Conservation (phyloP, 2,797 vertebrate genomes). For the Okamejei kenojei region DNA sequence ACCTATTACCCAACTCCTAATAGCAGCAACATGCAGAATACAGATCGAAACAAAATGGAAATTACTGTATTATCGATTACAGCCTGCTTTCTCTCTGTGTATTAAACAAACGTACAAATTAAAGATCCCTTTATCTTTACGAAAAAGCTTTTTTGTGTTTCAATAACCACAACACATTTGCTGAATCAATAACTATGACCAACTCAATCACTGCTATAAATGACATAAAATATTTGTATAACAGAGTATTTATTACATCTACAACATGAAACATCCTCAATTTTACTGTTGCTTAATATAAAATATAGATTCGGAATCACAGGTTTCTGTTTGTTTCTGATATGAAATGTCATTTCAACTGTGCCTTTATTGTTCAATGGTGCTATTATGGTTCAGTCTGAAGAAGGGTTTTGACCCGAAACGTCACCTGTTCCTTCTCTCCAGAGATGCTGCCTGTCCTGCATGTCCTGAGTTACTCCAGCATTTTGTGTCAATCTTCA, state of each 20-base stretch:
- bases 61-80: not conserved
- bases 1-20: not conserved
- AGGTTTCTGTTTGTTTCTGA: not conserved
- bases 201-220: not conserved
- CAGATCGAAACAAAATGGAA: not conserved
- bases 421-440: too few species aligned
- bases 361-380: too few species aligned
- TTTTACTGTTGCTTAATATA: not conserved
- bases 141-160: not conserved
- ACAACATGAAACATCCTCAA: not conserved
- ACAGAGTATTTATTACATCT: not conserved
- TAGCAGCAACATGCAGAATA: not conserved
- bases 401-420: too few species aligned
- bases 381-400: too few species aligned
- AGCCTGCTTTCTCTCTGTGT: not conserved
- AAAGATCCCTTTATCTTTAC: not conserved
- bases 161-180: not conserved
- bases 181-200: not conserved
- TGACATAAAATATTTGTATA: not conserved
- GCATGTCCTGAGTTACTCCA: too few species aligned
- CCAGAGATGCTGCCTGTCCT: too few species aligned
- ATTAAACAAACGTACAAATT: not conserved
- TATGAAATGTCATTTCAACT: not conserved
- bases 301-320: not conserved
- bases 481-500: too few species aligned